Evolutionary conservation across 2,113 vertebrate genomes (phyloP).

Genomic region (Gymnobelideus leadbeateri): DNA sequence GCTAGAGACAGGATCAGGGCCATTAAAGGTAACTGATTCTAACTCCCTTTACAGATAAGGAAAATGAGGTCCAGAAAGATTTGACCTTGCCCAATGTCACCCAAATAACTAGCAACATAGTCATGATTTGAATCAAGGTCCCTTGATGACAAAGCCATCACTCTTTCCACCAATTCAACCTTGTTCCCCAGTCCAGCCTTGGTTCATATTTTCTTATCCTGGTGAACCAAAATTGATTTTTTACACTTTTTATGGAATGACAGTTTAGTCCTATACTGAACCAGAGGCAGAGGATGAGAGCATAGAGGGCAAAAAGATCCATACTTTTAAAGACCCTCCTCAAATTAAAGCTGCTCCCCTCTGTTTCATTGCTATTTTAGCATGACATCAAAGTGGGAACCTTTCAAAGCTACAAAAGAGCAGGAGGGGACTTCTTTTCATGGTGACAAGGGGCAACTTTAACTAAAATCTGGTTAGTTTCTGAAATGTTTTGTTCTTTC

Average conservation of each 20-base stretch:
- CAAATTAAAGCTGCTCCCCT: slow-evolving; percentile 59
- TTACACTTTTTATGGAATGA: slow-evolving; percentile 16
- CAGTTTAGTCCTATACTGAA: slow-evolving; percentile 63
- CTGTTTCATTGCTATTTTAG: slow-evolving; percentile 75
- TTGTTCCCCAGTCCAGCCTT: background rate
- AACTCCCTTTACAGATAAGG: background rate
- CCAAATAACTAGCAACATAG: background rate
- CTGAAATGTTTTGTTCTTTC: slow-evolving; percentile 58
- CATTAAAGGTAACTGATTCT: background rate
- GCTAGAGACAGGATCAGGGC: background rate
- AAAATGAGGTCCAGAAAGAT: background rate
- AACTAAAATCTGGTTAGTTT: slow-evolving; percentile 67
- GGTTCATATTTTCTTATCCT: background rate
- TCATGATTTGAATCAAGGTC: background rate
- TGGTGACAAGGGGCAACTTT: slow-evolving; percentile 56
- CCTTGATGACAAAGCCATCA: background rate
- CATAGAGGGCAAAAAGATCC: slow-evolving; percentile 30
- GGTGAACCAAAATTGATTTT: background rate
- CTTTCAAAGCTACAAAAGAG: slow-evolving; percentile 76
- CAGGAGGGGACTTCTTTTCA: slow-evolving; percentile 66
- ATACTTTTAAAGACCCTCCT: slow-evolving; percentile 61
- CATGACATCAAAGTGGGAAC: slow-evolving; percentile 72
- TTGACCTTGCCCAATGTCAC: background rate
- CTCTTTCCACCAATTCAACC: background rate
- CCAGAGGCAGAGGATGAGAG: slow-evolving; percentile 39